Base-by-base conservation (phyloP, 2,888 invertebrate species). In the Mamestra brassicae region DNA sequence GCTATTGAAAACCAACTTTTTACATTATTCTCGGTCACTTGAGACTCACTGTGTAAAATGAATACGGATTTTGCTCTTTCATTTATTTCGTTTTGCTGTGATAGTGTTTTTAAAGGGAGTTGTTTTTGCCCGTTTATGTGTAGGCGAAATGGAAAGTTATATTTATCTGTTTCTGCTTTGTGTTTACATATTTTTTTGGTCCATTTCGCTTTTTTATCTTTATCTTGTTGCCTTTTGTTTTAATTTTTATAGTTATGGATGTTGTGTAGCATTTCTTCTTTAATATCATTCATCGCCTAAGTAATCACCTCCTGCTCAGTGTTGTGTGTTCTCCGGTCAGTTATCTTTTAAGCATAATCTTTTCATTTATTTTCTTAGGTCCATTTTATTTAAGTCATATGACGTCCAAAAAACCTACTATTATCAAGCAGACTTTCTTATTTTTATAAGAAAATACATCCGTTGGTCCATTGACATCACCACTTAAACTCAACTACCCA, bases 1-100 rank as follows among this genome's bases (percentile, higher is more conserved):
- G 73, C 92, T 89, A 93, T 94, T 93, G 92, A 93, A 93, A 90
- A 80, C 81, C 78, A 87, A 90, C 89, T 89, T 91, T 90, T 90
- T 82, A 84, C 87, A 89, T 89, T 87, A 84, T 85, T 85, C 80
- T 85, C 87, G 88, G 88, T 87, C 89, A 89, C 86, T 90, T 84
- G 87, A 87, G 85, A 74, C 72, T 63, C 60, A 11, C 58, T 71
- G 66, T 71, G 66, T 82, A 81, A 83, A 85, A 78, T 76, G 67
- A 76, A 80, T 83, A 76, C 71, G 34, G 65, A 71, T 80, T 79
- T 72, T 76, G 67, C 54, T 36, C 34, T 54, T 38, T 38, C 50
- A 52, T 76, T 71, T 65, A 50, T 74, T 74, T 62, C 62, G 15
- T 67, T 78, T 71, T 65, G 71, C 62, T 60, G 55, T 55, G 63